These are phyloP conservation scores for Pipistrellus pipistrellus DNA, from an alignment of 2,797 vertebrate genomes.

Conservation along the genomic window DNA sequence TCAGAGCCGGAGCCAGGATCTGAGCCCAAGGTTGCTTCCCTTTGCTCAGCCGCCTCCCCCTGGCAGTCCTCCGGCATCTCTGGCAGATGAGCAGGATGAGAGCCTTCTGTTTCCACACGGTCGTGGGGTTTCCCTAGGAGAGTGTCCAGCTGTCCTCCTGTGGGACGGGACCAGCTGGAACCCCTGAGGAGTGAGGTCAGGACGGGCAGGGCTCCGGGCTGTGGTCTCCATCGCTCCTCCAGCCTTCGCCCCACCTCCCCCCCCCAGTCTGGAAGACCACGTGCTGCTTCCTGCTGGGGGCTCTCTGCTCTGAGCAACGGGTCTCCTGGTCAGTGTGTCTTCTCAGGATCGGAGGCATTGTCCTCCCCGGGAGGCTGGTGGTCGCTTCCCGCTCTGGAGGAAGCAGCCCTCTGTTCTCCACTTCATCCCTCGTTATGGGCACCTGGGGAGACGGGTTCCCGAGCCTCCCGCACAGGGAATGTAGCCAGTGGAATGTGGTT, in stretches of 20 bases:
- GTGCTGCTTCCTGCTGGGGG: neutral
- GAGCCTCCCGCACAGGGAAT: neutral
- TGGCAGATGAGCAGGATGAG: neutral
- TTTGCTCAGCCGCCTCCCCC: neutral
- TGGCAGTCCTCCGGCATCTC: neutral
- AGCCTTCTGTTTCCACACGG: neutral
- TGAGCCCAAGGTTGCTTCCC: neutral
- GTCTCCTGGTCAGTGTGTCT: neutral
- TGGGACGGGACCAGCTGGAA: neutral
- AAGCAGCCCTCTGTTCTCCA: neutral
- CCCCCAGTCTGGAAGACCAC: neutral
- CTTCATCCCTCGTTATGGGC: neutral
- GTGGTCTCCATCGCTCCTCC: neutral
- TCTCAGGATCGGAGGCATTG: neutral
- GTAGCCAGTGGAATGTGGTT: neutral
- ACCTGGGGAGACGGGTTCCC: neutral
- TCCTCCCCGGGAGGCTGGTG: neutral
- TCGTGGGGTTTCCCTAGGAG: neutral
- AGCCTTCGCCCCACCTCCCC: neutral
- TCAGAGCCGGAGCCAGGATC: neutral
- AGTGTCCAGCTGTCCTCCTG: neutral
- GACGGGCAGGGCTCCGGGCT: neutral
- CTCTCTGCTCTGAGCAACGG: slow-evolving; percentile 43
- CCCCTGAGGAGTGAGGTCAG: neutral
- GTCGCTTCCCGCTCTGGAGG: neutral